phyloP scores from a whole-genome alignment of 2,113 vertebrate genomes.

The Brachyhypopomus gauderio region DNA sequence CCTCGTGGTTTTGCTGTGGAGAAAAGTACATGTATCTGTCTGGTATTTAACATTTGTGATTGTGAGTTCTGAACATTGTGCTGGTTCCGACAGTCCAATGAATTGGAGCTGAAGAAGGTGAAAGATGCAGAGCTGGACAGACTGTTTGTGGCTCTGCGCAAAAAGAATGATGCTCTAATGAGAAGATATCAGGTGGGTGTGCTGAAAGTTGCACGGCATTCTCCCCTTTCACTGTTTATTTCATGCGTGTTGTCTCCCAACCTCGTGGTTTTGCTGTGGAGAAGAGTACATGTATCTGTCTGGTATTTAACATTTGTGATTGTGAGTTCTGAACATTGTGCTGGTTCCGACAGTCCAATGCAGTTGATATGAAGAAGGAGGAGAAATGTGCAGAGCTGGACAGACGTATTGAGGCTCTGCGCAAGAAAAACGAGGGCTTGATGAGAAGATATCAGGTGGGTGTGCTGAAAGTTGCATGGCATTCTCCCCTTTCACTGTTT shows the following conservation, averaged over 20 bases:
- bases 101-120: conserved; percentile 83
- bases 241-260: background rate
- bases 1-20: background rate
- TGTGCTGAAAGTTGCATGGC: background rate
- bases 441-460: conserved; percentile 86
- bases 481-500: background rate
- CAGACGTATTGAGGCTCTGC: conserved; percentile 85
- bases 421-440: conserved; percentile 89
- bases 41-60: background rate
- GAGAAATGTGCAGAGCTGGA: conserved; percentile 91
- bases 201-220: background rate
- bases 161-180: conserved; percentile 89
- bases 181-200: conserved; percentile 82
- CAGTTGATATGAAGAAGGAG: conserved; percentile 81
- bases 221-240: background rate
- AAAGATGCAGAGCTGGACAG: conserved; percentile 89
- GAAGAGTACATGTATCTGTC: background rate
- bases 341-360: conserved; percentile 74
- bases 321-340: background rate
- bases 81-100: conserved; percentile 74
- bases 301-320: background rate
- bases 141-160: conserved; percentile 86
- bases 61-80: background rate
- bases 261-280: background rate
- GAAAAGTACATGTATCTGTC: background rate